Base-by-base conservation (phyloP, 2,797 vertebrate species). In the Valencia hispanica region DNA sequence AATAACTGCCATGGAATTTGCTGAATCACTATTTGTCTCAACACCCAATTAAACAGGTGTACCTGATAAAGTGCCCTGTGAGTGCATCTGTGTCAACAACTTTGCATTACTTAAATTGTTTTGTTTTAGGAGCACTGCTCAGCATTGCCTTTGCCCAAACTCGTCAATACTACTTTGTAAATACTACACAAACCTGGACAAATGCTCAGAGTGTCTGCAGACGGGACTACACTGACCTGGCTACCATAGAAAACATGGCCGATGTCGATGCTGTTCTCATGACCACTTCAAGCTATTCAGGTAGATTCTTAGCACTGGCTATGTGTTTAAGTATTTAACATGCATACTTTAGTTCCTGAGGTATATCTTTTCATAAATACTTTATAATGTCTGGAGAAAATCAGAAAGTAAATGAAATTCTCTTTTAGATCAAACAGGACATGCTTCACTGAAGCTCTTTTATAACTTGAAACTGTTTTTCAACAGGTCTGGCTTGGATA, bases 401-500 rank as follows among this genome's bases (percentile, higher is more conserved):
- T 53, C 10, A 53, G 8, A n/a, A 17, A 47, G 14, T 25, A 53
- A 11, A 53, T 51, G 2, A 25, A 53, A 20, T n/a, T 53, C 10
- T 55, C 53, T 17, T 47, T 27, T 14, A 27, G 25, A 55, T 55
- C 25, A 55, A 27, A 15, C 15, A 47, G 14, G 14, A 47, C 45
- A 47, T 47, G 25, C 53, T 27, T 55, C 53, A 57, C 51, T 27
- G n/a, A 11, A 12, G n/a, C 12, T 57, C n/a, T 4, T 1, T 27
- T 1, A 30, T 14, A 55, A 55, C n/a, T 55, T 55, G 85, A 68
- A 73, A 32, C 70, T 41, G 27, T 48, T 20, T 74, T 72, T 71
- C 22, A 83, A 79, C 77, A 88, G 88, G 51, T 1, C 50, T 74
- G 15, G 72, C 87, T 69, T 91, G 88, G 88, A 86, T 90, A 10